Base-by-base conservation (phyloP, 1,140 invertebrate species). In the Drosophila rufa region DNA sequence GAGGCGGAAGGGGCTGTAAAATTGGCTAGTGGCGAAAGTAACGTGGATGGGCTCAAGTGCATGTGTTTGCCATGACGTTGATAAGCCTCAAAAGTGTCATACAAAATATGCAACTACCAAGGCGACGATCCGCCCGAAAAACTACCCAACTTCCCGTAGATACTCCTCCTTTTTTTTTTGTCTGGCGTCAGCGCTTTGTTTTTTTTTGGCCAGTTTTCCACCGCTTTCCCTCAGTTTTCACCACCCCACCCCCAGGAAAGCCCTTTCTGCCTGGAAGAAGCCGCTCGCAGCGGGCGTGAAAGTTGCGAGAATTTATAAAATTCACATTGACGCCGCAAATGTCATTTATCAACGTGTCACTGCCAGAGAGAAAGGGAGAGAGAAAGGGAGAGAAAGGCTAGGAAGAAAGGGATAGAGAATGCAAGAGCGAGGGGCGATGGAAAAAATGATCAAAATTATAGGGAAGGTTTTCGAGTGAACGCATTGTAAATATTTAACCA, bases 221-320 rank as follows among this genome's bases (percentile, higher is more conserved):
- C 6, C 15, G 15, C 19, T 50, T 62, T 45, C n/a, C 43, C 59
- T 40, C n/a, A 30, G 11, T 36, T 38, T 55, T 38, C 40, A 0
- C 22, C 12, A 6, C 19, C n/a, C 3, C n/a, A 14, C 5, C 17
- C 4, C 17, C 12, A 17, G 50, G 7, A 53, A 53, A 53, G 51
- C 51, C 17, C 51, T 53, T 53, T 48, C 69, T 66, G 60, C 57
- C 60, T 46, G 47, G 55, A 46, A 65, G 65, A 15, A 46, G 45
- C 53, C 60, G 45, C 53, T 60, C 64, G 58, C 84, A 87, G 76
- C 73, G 73, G 84, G 84, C 84, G 84, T 87, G 58, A 89, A 87
- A 90, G 81, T 90, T 89, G 87, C 71, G 81, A 84, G 81, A 90
- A 90, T 89, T 89, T 90, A 89, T 89, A 90, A 89, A 89, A 90